Percentiles rank a stretch among this genome's conserved stretches.
phyloP scores from a whole-genome alignment of 1,140 invertebrate genomes.

The Chrysomallon squamiferum region DNA sequence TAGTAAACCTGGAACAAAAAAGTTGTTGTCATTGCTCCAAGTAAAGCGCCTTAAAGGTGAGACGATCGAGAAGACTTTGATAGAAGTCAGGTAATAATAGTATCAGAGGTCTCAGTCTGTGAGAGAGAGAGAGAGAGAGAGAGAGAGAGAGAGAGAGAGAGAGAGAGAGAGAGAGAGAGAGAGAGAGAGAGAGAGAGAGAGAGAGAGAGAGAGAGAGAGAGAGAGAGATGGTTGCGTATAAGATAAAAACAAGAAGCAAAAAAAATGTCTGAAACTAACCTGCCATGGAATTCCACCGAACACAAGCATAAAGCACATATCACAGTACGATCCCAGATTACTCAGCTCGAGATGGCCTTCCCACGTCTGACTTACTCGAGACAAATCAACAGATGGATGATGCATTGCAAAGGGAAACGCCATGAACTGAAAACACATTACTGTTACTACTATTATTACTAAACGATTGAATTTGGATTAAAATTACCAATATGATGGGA shows the following conservation, averaged over 20 bases:
- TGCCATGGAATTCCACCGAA: constrained; percentile 99
- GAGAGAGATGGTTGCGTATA: not conserved
- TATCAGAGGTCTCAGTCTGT: not conserved
- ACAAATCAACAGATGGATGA: constrained; percentile 67
- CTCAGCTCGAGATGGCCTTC: constrained; percentile 83
- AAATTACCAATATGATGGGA: not conserved
- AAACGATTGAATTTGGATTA: not conserved
- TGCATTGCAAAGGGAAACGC: constrained; percentile 24
- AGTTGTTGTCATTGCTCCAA: too few relatives aligned
- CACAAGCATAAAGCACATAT: constrained; percentile 86
- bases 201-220: not conserved
- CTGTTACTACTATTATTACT: too few relatives aligned
- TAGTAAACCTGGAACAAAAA: constrained; percentile 23
- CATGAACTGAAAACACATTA: constrained; percentile 14
- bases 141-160: not conserved
- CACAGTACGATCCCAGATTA: constrained; percentile 82
- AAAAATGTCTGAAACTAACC: constrained; percentile 62
- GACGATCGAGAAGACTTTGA: not conserved
- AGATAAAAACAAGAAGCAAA: not conserved
- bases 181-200: not conserved
- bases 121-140: not conserved
- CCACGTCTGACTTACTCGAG: constrained; percentile 14
- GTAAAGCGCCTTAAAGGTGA: not conserved
- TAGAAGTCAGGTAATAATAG: not conserved
- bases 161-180: not conserved